Evolutionary conservation across 2,888 invertebrate genomes (phyloP).

Genomic region (Lysandra coridon): DNA sequence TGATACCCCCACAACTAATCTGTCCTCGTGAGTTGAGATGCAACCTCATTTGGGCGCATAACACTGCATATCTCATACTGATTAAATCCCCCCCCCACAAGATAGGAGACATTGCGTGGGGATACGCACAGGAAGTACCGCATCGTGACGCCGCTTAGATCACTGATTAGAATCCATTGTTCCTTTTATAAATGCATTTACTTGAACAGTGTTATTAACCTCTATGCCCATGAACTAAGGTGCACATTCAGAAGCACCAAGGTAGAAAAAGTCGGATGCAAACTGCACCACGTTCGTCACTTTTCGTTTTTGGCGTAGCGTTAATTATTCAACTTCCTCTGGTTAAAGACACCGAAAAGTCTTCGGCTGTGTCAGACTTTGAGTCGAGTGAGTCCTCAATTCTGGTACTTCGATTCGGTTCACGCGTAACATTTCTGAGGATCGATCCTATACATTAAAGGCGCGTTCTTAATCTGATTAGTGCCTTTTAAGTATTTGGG

Average conservation of each 20-base stretch:
- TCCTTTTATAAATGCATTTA: conserved; percentile 24
- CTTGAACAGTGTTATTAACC: background rate
- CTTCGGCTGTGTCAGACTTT: background rate
- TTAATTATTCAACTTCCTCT: background rate
- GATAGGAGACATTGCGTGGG: background rate
- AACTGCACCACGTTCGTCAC: conserved; percentile 6
- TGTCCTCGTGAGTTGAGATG: background rate
- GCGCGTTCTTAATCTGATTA: too few relatives aligned
- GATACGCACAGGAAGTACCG: conserved; percentile 39
- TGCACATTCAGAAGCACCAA: background rate
- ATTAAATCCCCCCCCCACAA: background rate
- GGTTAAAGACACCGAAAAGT: background rate
- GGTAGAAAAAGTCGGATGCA: background rate
- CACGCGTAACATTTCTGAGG: background rate
- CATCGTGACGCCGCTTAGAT: conserved; percentile 37
- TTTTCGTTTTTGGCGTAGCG: background rate
- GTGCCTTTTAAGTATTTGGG: background rate
- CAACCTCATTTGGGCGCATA: background rate
- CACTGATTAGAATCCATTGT: conserved; percentile 28
- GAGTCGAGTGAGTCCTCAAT: background rate
- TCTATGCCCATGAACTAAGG: background rate
- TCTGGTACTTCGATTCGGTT: background rate
- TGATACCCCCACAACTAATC: background rate
- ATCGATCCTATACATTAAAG: too few relatives aligned
- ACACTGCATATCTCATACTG: background rate